Base-by-base conservation (phyloP, 2,888 invertebrate species). In the Argynnis bischoffii region DNA sequence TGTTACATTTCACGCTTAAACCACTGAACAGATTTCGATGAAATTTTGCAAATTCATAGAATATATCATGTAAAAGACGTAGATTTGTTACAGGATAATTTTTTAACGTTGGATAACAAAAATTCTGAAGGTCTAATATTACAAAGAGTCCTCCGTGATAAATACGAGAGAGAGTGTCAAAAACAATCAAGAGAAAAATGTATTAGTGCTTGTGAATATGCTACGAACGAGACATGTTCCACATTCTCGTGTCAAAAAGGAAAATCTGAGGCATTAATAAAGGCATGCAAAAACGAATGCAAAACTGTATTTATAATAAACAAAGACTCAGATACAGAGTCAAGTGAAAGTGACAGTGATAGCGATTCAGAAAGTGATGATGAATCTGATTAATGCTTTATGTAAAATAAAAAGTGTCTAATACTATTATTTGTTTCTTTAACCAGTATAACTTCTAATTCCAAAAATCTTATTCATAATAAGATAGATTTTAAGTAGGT, bases 141-240 rank as follows among this genome's bases (percentile, higher is more conserved):
- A 8, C 79, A 15, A 59, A 59, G n/a, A 56, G 76, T 82, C 0
- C 75, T 88, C 0, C 74, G 88, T 14, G 81, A 82, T 46, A 75
- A 76, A 55, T 88, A 81, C 61, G 88, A 89, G 56, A 74, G 66
- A 4, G 83, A 77, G 0, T 89, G 89, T 66, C 69, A 78, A n/a
- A 75, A 75, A 6, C 64, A 75, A 3, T 85, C 85, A 0, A 71
- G 50, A 6, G 41, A 70, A 0, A 85, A 81, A 75, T 89, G 88
- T 64, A 50, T 3, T 0, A 64, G 56, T 0, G 88, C 85, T 0
- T 87, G 89, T 66, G 57, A 47, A 0, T 72, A 65, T 15, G 76
- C 84, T 0, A 66, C 66, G 0, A 64, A 65, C 0, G 35, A 68
- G 1, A 73, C 83, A 0, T 89, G 89, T 51, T 15, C 63, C 0